These are phyloP conservation scores for Eulemur rufifrons DNA, from an alignment of 2,113 vertebrate species.

Conservation along the genomic window DNA sequence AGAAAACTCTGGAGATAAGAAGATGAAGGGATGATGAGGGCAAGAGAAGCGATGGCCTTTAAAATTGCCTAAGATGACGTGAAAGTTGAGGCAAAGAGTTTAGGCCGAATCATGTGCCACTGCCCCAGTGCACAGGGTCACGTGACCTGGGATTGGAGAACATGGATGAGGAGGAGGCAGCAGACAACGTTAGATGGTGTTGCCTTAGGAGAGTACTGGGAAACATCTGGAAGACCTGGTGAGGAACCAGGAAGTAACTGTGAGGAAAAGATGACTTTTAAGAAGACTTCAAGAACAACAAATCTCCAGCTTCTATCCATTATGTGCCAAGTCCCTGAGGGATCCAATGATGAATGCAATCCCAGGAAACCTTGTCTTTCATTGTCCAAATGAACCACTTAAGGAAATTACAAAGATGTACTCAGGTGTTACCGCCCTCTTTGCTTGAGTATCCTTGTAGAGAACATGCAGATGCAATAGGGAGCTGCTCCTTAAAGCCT, in stretches of 20 bases:
- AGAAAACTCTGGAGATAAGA: not conserved
- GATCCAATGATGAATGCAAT: not conserved
- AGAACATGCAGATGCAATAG: not conserved
- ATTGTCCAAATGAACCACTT: not conserved
- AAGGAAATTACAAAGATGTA: not conserved
- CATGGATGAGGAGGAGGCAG: rapidly evolving
- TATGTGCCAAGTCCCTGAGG: not conserved
- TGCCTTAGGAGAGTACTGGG: not conserved
- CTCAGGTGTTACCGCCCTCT: not conserved
- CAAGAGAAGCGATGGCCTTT: not conserved
- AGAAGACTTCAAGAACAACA: not conserved
- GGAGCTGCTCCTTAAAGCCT: not conserved
- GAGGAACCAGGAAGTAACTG: not conserved
- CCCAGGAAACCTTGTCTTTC: not conserved
- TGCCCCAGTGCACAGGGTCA: not conserved
- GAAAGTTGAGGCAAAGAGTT: not conserved
- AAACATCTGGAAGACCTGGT: not conserved
- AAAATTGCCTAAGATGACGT: not conserved
- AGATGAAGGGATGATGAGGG: not conserved
- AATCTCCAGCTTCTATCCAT: not conserved
- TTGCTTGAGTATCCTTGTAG: not conserved
- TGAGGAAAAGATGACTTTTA: not conserved
- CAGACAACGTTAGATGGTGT: not conserved
- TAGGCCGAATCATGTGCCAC: not conserved
- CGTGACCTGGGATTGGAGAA: not conserved